Percentiles rank a stretch among this genome's conserved stretches.
These are phyloP conservation scores for Cairina moschata DNA, from an alignment of 2,113 vertebrate genomes.

Conservation along the genomic window DNA sequence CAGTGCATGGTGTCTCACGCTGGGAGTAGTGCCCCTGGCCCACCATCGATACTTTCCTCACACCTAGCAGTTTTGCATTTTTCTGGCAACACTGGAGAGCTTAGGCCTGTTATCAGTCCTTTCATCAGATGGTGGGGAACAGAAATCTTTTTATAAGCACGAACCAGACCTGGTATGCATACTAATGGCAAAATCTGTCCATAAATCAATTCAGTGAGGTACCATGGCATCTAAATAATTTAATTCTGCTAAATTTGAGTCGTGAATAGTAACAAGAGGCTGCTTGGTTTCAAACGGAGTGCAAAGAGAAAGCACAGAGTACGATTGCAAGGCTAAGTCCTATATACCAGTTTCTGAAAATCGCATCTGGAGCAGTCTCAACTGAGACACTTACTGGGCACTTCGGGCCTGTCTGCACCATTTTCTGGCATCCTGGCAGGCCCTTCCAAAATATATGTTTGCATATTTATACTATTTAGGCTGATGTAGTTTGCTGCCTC, in stretches of 20 bases:
- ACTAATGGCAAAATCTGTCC: background rate
- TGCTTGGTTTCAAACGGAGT: background rate
- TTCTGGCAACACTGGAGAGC: background rate
- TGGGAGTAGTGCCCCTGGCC: background rate
- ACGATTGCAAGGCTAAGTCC: background rate
- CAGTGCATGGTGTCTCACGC: rapidly evolving
- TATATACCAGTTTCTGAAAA: background rate
- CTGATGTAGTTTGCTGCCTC: background rate
- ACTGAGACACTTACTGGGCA: background rate
- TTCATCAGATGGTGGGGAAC: background rate
- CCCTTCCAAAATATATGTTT: background rate
- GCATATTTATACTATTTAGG: background rate
- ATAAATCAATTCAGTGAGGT: background rate
- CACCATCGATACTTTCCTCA: background rate
- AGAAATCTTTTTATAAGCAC: background rate
- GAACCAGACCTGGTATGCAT: background rate
- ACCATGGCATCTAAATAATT: background rate
- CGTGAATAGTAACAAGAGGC: background rate
- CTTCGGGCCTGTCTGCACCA: background rate
- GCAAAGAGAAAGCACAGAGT: background rate
- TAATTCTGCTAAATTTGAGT: background rate
- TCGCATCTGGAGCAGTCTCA: background rate
- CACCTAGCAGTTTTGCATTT: background rate
- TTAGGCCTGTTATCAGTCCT: background rate
- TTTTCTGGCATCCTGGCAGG: background rate